Evolutionary conservation across 2,888 invertebrate genomes (phyloP), one percentile per base, ranked within the genome.

Genomic region (Helleia helle): DNA sequence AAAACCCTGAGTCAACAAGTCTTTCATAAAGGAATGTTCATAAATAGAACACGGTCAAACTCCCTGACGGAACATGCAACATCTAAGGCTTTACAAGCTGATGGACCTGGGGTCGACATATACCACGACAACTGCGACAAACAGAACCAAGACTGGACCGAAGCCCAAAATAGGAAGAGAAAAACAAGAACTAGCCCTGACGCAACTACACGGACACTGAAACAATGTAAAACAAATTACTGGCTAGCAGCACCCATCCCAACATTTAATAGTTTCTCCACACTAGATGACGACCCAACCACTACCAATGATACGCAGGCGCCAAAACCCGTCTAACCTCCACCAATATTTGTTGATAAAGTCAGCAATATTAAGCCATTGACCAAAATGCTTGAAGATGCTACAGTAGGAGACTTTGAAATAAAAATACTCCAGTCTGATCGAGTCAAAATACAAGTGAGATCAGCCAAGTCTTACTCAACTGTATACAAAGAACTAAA

Each of bases 361-460:
- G 36, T 36, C 4, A 24, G 14, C 4, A 36, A 12, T n/a, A 36
- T 36, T 24, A 24, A 25, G 12, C 25, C 36, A 3, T 13, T 36
- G 25, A 12, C 5, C 17, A 27, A 17, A 28, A 13, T 38, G 9
- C 13, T 38, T 11, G 27, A 38, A 15, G 18, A 38, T 7, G 15
- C 27, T 8, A 40, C 34, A 4, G 22, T 34, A 11, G 37, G 31
- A 0, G 29, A 31, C 1, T 53, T 46, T 27, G 40, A 46, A 7
- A 12, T 51, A 0, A 51, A 50, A 43, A 31, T 53, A 0, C 34
- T 53, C 1, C 36, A 17, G 9, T 15, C 29, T 2, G 47, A 50
- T 5, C 40, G 15, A 28, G 49, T 54, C 14, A 50, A 47, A 44
- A 49, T 51, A 3, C 46, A 48, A 11, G n/a, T 42, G 2, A 43